A percentile compares a stretch with the other conserved stretches of the same genome.
Conservation (phyloP, 2,113 vertebrate genomes). For the Xyliphius kryptos region DNA sequence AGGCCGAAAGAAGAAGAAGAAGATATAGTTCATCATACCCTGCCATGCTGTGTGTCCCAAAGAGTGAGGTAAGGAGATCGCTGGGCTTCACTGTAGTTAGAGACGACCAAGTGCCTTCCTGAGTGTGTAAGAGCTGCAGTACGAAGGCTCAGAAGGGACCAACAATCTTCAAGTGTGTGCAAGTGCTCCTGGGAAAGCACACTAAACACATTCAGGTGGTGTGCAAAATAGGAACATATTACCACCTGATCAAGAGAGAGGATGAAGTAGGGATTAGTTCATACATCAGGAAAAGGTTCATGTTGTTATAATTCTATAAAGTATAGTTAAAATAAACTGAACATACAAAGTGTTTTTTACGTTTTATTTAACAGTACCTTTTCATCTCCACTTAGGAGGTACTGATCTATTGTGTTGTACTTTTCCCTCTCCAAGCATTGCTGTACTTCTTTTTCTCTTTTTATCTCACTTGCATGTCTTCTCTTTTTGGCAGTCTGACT, state of each 20-base stretch:
- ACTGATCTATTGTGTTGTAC: slow-evolving; percentile 53
- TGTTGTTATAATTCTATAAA: no score
- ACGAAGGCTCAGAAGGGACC: slow-evolving; percentile 52
- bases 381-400: slow-evolving; percentile 57
- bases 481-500: slow-evolving; percentile 49
- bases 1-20: no score
- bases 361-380: slow-evolving; percentile 50
- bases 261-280: no score
- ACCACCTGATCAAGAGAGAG: slow-evolving; percentile 39
- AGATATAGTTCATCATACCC: no score
- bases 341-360: no score
- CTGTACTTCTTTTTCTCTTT: slow-evolving; percentile 44
- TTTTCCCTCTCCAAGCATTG: slow-evolving; percentile 49
- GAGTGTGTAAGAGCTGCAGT: slow-evolving; percentile 46
- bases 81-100: slow-evolving; percentile 48
- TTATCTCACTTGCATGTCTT: slow-evolving; percentile 42
- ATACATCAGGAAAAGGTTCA: no score
- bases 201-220: slow-evolving; percentile 51
- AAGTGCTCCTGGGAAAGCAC: slow-evolving; percentile 49
- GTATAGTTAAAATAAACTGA: no score
- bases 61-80: slow-evolving; percentile 50
- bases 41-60: slow-evolving; percentile 49
- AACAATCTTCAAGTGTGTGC: slow-evolving; percentile 48
- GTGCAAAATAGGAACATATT: slow-evolving; percentile 53
- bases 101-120: slow-evolving; percentile 49